A percentile compares a stretch with the other conserved stretches of the same genome.
These are phyloP conservation scores for Chaitophorus viminalis DNA, from an alignment of 2,888 invertebrate species.

Conservation along the genomic window DNA sequence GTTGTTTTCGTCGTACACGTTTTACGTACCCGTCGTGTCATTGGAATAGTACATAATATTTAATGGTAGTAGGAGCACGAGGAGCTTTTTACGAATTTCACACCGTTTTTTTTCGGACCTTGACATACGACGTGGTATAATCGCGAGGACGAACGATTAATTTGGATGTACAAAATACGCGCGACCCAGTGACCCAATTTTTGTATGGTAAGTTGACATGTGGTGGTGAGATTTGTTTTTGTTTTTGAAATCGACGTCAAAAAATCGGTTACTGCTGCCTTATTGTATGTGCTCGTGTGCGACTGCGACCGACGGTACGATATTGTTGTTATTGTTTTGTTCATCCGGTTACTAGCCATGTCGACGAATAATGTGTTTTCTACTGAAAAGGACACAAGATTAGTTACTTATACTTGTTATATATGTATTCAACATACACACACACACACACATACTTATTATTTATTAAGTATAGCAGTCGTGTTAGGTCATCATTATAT, in stretches of 20 bases:
- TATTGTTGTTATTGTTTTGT: neutral
- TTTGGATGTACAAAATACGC: slow-evolving; percentile 22
- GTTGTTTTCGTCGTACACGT: neutral
- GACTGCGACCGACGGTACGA: neutral
- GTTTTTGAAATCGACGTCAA: neutral
- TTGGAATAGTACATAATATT: neutral
- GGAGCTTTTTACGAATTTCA: neutral
- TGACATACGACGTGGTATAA: slow-evolving; percentile 5
- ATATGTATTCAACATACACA: neutral
- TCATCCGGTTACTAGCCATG: too few species aligned
- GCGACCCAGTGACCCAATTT: slow-evolving; percentile 51
- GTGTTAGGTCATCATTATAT: slow-evolving; percentile 27
- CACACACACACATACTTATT: neutral
- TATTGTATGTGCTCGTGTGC: neutral
- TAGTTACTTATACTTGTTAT: neutral
- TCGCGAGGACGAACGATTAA: neutral
- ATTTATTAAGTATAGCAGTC: neutral
- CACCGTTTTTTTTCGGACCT: slow-evolving; percentile 41
- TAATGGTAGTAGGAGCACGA: neutral
- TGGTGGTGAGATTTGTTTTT: neutral
- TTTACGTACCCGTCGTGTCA: neutral
- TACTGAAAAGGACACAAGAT: slow-evolving; percentile 20
- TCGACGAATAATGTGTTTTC: neutral
- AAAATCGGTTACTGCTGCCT: neutral
- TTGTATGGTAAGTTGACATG: neutral